Conservation (phyloP, 2,797 vertebrate genomes). For the Centroberyx gerrardi region DNA sequence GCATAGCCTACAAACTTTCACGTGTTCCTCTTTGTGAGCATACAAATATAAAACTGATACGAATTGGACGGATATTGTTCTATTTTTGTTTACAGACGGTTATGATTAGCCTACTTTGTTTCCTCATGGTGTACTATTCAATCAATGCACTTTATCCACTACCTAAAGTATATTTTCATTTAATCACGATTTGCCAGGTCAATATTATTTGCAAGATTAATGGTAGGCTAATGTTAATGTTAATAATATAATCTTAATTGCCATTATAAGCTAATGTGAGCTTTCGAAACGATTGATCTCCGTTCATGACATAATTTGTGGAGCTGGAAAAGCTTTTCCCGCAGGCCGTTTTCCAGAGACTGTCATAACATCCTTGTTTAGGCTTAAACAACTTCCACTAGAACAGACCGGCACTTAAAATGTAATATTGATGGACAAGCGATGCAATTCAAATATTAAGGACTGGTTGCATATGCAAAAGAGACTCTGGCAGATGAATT, state of each 20-base stretch:
- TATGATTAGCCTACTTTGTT: too few species aligned
- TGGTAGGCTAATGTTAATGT: constrained; percentile 29
- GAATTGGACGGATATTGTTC: too few species aligned
- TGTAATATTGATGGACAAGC: constrained; percentile 33
- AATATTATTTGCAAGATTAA: background rate
- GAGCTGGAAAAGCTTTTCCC: constrained; percentile 40
- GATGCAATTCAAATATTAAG: background rate
- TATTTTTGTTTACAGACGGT: too few species aligned
- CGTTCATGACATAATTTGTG: constrained; percentile 37
- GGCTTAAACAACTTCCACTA: constrained; percentile 31
- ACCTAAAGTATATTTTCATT: constrained; percentile 20
- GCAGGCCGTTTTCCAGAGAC: constrained; percentile 45
- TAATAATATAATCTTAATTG: constrained; percentile 63
- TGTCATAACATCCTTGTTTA: constrained; percentile 55
- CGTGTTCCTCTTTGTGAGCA: too few species aligned
- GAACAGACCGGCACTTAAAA: constrained; percentile 11
- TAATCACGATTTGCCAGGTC: constrained; percentile 44
- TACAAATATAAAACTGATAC: too few species aligned
- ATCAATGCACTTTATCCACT: too few species aligned
- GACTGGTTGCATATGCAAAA: constrained; percentile 1
- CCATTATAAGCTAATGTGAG: constrained; percentile 24
- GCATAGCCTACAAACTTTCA: too few species aligned
- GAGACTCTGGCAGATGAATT: background rate
- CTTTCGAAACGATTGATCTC: constrained; percentile 43
- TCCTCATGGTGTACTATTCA: too few species aligned